Conservation (phyloP, 2,113 vertebrate genomes). For the Columba livia region DNA sequence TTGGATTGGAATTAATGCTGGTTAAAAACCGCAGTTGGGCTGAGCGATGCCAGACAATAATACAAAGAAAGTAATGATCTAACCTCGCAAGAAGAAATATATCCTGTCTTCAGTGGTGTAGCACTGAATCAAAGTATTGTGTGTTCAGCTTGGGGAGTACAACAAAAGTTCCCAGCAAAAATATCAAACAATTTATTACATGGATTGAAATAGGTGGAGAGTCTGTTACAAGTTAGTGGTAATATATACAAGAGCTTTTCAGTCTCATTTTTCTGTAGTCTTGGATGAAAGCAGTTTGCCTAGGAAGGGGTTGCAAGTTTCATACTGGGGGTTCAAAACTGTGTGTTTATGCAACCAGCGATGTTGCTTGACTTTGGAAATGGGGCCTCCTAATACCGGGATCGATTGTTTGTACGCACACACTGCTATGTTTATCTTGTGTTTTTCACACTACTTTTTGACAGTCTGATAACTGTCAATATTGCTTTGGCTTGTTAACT, state of each 20-base stretch:
- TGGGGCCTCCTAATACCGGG: not conserved
- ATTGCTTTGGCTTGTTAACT: not conserved
- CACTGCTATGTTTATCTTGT: accelerated
- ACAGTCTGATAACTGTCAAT: not conserved
- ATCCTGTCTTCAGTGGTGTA: not conserved
- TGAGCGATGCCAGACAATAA: not conserved
- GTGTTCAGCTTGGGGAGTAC: not conserved
- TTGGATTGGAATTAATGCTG: not conserved
- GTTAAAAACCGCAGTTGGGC: not conserved
- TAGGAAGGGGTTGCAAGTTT: not conserved
- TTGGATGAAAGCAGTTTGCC: not conserved
- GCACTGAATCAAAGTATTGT: not conserved
- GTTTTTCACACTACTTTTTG: not conserved
- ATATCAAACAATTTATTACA: not conserved
- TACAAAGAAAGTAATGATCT: not conserved
- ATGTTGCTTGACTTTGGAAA: not conserved
- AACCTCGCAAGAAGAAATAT: not conserved
- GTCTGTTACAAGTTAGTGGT: not conserved
- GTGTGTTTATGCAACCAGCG: not conserved
- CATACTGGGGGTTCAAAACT: not conserved
- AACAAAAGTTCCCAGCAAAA: not conserved
- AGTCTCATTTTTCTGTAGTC: not conserved
- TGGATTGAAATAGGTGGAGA: not conserved
- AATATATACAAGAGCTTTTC: not conserved
- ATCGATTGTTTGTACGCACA: accelerated